These are phyloP conservation scores for Choloepus didactylus DNA, from an alignment of 2,797 vertebrate species.

Conservation along the genomic window DNA sequence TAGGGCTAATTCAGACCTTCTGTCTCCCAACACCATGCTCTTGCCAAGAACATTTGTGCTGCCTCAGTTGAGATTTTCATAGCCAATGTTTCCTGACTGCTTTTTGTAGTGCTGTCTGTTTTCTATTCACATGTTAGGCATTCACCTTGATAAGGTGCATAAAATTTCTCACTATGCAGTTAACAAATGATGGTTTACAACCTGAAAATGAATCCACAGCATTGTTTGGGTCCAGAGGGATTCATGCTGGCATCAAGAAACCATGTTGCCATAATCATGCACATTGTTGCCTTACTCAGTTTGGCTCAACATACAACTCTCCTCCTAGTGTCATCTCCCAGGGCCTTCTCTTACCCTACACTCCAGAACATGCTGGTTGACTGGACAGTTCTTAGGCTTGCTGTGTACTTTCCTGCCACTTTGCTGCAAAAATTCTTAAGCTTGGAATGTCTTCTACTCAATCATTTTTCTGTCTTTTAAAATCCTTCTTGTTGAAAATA, in stretches of 20 bases:
- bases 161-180: background rate
- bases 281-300: background rate
- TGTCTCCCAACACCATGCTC: background rate
- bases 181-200: background rate
- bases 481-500: conserved; percentile 7
- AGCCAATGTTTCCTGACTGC: background rate
- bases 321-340: background rate
- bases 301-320: background rate
- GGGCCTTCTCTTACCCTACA: background rate
- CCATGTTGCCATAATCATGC: background rate
- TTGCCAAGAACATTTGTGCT: background rate
- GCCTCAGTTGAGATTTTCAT: background rate
- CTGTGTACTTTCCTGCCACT: background rate
- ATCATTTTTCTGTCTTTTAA: background rate
- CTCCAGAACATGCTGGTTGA: background rate
- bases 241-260: background rate
- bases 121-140: background rate
- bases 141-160: conserved; percentile 19
- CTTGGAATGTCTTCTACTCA: background rate
- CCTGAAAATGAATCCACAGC: background rate
- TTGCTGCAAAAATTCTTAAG: background rate
- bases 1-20: background rate
- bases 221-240: background rate
- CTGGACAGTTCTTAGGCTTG: background rate
- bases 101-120: background rate